These are phyloP conservation scores for Danaus plexippus DNA, from an alignment of 1,140 invertebrate species.

Conservation along the genomic window DNA sequence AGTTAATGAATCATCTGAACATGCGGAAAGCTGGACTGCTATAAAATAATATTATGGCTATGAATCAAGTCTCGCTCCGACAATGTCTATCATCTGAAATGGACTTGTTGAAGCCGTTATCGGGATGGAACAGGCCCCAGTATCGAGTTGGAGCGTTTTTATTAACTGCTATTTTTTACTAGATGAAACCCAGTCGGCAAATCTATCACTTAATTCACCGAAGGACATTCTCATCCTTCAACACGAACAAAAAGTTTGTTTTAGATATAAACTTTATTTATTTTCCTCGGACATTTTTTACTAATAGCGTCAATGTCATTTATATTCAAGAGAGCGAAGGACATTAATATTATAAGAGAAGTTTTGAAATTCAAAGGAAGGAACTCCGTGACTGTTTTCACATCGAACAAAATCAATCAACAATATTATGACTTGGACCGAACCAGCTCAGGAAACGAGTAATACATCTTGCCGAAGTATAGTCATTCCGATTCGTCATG, in stretches of 20 bases:
- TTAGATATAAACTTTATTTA: too few relatives aligned
- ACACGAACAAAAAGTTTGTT: too few relatives aligned
- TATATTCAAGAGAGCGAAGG: too few relatives aligned
- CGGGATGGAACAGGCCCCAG: slow-evolving; percentile 4
- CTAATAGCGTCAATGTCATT: too few relatives aligned
- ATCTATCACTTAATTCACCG: too few relatives aligned
- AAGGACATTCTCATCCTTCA: too few relatives aligned
- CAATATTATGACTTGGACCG: slow-evolving; percentile 7
- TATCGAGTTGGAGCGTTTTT: slow-evolving; percentile 16
- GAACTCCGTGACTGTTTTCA: neutral
- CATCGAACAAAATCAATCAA: neutral
- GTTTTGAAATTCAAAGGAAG: neutral
- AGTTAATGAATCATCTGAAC: slow-evolving; percentile 1
- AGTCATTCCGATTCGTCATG: slow-evolving; percentile 35
- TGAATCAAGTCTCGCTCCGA: slow-evolving; percentile 5
- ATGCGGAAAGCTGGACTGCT: slow-evolving; percentile 3
- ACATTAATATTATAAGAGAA: neutral
- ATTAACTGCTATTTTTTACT: neutral
- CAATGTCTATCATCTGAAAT: slow-evolving; percentile 30
- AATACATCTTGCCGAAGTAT: slow-evolving; percentile 22
- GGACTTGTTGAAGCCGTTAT: slow-evolving; percentile 30
- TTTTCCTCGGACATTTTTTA: too few relatives aligned
- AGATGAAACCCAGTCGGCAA: too few relatives aligned
- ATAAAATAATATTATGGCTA: slow-evolving; percentile 7
- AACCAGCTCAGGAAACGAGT: slow-evolving; percentile 5